Conservation (phyloP, 2,888 invertebrate genomes). For the Cosmia trapezina region DNA sequence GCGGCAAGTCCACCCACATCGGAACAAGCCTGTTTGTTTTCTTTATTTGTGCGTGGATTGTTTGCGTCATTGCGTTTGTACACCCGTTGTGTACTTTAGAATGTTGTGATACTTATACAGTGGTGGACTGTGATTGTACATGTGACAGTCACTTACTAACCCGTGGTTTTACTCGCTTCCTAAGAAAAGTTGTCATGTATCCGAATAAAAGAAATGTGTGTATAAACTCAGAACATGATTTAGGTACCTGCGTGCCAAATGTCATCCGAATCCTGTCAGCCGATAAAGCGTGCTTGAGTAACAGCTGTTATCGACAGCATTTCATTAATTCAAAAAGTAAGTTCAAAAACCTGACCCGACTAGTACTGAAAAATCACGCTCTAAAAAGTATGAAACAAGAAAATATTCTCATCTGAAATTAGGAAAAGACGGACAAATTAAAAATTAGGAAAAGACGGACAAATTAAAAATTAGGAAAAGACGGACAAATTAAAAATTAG, state of each 20-base stretch:
- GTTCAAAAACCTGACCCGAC: no score
- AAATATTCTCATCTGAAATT: no score
- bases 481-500: no score
- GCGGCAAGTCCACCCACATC: constrained; percentile 21
- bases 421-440: no score
- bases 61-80: constrained; percentile 30
- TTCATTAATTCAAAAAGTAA: not conserved
- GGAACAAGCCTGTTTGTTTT: constrained; percentile 22
- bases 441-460: no score
- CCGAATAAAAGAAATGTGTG: not conserved
- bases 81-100: not conserved
- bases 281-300: not conserved
- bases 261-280: not conserved
- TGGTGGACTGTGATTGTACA: not conserved
- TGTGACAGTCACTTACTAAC: not conserved
- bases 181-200: not conserved
- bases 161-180: not conserved
- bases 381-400: no score
- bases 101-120: not conserved
- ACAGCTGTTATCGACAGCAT: not conserved
- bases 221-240: not conserved
- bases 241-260: not conserved
- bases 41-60: constrained; percentile 38
- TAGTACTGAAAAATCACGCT: no score
- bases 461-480: no score